Conservation (phyloP, 1,140 invertebrate species). For the Hypothenemus hampei region DNA sequence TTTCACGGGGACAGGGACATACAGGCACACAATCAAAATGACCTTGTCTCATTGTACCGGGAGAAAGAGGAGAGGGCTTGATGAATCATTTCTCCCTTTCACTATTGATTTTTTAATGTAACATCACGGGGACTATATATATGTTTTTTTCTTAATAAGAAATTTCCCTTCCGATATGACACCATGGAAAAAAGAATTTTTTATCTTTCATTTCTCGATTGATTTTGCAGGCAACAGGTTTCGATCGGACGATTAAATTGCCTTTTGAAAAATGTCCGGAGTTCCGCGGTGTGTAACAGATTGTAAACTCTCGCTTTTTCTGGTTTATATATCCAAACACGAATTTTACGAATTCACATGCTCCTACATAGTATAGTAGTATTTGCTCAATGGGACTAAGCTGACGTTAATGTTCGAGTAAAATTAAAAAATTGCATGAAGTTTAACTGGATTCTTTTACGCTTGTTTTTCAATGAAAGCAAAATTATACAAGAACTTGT, state of each 20-base stretch:
- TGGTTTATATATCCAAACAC: slow-evolving; percentile 35
- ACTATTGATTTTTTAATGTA: slow-evolving; percentile 16
- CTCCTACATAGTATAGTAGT: too few relatives aligned
- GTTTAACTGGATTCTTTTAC: too few relatives aligned
- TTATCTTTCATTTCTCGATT: slow-evolving; percentile 4
- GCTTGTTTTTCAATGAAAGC: too few relatives aligned
- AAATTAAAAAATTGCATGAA: too few relatives aligned
- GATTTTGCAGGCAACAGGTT: slow-evolving; percentile 34
- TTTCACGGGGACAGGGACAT: slow-evolving; percentile 23
- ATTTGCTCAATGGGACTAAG: too few relatives aligned
- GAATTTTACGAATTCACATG: too few relatives aligned
- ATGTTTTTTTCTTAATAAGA: too few relatives aligned
- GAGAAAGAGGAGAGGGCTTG: slow-evolving; percentile 7
- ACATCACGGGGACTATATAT: background rate
- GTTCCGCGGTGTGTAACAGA: slow-evolving; percentile 40
- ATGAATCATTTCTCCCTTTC: slow-evolving; percentile 14
- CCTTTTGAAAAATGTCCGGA: slow-evolving; percentile 42
- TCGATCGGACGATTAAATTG: slow-evolving; percentile 36
- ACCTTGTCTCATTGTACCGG: slow-evolving; percentile 18
- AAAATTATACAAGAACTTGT: too few relatives aligned
- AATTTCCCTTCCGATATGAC: too few relatives aligned
- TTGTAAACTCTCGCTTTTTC: slow-evolving; percentile 33
- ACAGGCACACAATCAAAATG: slow-evolving; percentile 25
- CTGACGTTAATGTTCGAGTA: too few relatives aligned
- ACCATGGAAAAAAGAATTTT: too few relatives aligned